Percentiles rank a stretch among this genome's conserved stretches.
phyloP scores from a whole-genome alignment of 2,888 invertebrate genomes.

The Leucoma salicis region DNA sequence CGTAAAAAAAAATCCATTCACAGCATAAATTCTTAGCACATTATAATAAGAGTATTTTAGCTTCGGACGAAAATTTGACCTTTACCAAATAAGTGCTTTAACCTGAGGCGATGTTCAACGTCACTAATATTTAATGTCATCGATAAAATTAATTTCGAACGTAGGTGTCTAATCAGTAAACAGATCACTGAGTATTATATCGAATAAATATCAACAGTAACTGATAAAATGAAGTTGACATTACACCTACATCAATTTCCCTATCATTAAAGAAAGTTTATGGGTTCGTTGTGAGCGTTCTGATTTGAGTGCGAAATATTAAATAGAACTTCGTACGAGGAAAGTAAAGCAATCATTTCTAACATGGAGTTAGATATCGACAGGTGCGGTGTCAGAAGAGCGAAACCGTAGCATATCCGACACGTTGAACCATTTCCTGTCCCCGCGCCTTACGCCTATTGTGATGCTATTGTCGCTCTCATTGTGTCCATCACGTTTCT shows the following conservation, averaged over 20 bases:
- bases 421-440: slow-evolving; percentile 32
- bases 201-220: slow-evolving; percentile 10
- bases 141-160: slow-evolving; percentile 1
- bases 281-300: too few relatives aligned
- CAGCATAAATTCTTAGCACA: not conserved
- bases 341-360: slow-evolving; percentile 4
- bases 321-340: too few relatives aligned
- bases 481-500: slow-evolving; percentile 47
- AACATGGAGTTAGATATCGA: slow-evolving; percentile 13
- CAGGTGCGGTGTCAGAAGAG: slow-evolving; percentile 31
- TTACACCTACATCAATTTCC: slow-evolving; percentile 22
- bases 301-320: too few relatives aligned
- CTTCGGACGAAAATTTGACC: not conserved
- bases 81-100: not conserved
- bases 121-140: not conserved
- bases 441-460: slow-evolving; percentile 25
- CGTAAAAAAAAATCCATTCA: not conserved
- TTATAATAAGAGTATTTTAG: not conserved
- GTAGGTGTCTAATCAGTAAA: slow-evolving; percentile 1
- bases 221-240: slow-evolving; percentile 7
- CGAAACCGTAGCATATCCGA: slow-evolving; percentile 34
- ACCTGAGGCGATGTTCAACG: not conserved
- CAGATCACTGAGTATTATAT: slow-evolving; percentile 3
- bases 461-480: slow-evolving; percentile 58
- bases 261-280: slow-evolving; percentile 5